Base-by-base conservation (phyloP, 2,888 invertebrate species). In the Leucozona laternaria region DNA sequence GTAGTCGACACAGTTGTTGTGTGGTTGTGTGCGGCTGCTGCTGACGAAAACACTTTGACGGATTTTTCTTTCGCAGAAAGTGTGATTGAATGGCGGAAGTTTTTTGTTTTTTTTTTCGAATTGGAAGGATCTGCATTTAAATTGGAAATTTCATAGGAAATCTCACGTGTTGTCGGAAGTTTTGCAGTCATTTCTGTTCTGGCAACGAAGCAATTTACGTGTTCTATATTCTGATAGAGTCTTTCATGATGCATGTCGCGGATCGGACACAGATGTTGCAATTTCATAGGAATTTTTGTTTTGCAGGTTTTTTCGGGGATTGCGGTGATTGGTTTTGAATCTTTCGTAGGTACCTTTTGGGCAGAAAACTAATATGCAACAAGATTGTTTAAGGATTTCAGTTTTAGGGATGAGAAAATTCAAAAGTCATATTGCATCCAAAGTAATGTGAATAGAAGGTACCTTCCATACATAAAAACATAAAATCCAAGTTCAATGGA, bases 101-200 rank as follows among this genome's bases (percentile, higher is more conserved):
- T 37, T 60, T 60, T 53, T 7, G 10, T 48, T 48, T 40, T 68
- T 31, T 13, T 22, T 45, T 28, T 68, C 8, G 34, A 48, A 57
- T 55, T 70, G 73, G 48, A 71, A 76, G 86, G 75, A 86, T 82
- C 82, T 86, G 78, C 86, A 86, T 86, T 82, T 86, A 86, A 82
- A 86, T 86, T 82, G 86, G 53, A 86, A 81, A 73, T 78, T 81
- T 77, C 10, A 11, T 11, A 55, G 45, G 17, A 66, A 22, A 31
- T 57, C 22, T 22, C 62, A 43, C 62, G 43, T 57, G 45, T 50
- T 17, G 58, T 58, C n/a, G 45, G 64, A 50, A 55, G 45, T 70
- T 70, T 76, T 53, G 53, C 73, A 57, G 57, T 37, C 20, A 40
- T 37, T 40, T 22, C 13, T 40, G 37, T 22, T 60, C 22, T 37